These are phyloP conservation scores for Lasioglossum pauxillum DNA, from an alignment of 2,888 invertebrate species.

Conservation along the genomic window DNA sequence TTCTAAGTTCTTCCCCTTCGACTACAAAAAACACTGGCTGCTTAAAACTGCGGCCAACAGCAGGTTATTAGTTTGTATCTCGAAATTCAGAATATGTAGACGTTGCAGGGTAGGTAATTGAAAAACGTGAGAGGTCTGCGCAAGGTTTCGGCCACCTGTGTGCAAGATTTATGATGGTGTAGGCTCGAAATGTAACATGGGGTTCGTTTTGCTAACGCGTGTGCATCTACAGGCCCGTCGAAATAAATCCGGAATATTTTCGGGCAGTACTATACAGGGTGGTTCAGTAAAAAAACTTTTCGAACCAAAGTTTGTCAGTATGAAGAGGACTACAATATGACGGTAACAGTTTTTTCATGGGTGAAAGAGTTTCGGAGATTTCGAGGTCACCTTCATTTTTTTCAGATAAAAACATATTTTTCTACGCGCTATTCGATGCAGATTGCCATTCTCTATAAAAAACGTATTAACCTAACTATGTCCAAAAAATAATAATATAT, in stretches of 20 bases:
- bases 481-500: no score
- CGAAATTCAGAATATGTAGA: constrained; percentile 1
- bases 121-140: constrained; percentile 8
- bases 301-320: no score
- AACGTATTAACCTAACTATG: no score
- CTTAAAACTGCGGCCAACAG: not conserved
- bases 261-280: not conserved
- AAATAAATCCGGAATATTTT: no score
- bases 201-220: not conserved
- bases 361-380: no score
- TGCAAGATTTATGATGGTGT: not conserved
- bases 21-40: not conserved
- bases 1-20: not conserved
- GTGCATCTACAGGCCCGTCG: not conserved
- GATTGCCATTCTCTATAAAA: no score
- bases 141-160: constrained; percentile 12
- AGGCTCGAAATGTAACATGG: constrained; percentile 1
- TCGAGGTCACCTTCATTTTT: no score
- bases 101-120: not conserved
- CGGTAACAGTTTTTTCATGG: no score
- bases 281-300: no score
- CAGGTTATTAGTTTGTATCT: not conserved
- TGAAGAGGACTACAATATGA: no score
- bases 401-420: no score
- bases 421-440: no score